Conservation (phyloP, 1,140 invertebrate species). For the Heliconius nattereri region DNA sequence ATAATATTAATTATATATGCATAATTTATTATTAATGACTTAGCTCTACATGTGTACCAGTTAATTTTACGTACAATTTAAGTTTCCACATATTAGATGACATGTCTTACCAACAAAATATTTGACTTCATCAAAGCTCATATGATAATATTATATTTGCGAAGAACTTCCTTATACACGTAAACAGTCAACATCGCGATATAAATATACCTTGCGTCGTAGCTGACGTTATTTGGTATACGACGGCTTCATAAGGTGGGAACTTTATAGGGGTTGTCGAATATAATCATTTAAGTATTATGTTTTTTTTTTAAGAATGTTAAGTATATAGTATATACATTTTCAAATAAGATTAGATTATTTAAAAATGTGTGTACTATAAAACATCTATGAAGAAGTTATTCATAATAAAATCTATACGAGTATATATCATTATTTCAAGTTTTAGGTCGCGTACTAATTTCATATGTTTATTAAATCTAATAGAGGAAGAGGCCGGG, state of each 20-base stretch:
- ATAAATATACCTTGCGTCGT: conserved; percentile 8
- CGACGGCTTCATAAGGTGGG: background rate
- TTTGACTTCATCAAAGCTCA: background rate
- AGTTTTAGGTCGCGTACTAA: background rate
- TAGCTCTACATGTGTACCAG: background rate
- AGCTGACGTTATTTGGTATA: conserved; percentile 2
- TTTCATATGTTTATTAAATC: too few species aligned
- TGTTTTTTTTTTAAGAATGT: too few species aligned
- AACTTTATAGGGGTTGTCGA: background rate
- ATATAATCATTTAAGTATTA: background rate
- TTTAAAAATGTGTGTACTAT: too few species aligned
- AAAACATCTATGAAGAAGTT: too few species aligned
- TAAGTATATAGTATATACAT: too few species aligned
- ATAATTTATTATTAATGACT: too few species aligned
- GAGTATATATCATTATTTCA: background rate
- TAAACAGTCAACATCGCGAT: conserved; percentile 5
- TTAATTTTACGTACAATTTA: background rate
- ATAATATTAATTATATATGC: too few species aligned
- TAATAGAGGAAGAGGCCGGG: too few species aligned
- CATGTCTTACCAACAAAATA: background rate
- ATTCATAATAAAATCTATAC: background rate
- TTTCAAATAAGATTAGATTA: too few species aligned
- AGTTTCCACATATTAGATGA: background rate
- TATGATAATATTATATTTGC: conserved; percentile 10
- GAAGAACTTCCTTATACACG: conserved; percentile 4